Base-by-base conservation (phyloP, 2,797 vertebrate species). In the Etheostoma nigrum region DNA sequence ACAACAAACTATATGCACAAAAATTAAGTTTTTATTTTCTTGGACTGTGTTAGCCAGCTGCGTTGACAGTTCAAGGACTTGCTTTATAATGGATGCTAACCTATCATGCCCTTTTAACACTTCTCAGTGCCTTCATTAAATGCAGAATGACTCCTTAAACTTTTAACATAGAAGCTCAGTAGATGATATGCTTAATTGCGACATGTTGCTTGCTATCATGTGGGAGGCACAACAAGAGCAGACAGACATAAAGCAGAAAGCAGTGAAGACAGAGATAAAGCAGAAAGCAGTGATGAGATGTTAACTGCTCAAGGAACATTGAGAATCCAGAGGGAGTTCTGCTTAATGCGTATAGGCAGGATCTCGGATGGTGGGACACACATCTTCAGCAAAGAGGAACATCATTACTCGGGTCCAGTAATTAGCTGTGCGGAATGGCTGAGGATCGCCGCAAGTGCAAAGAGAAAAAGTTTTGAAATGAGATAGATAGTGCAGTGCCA, bases 401-500 rank as follows among this genome's bases (percentile, higher is more conserved):
- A 91, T 93, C 88, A 94, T 94, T 94, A 92, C 88, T 82, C 61
- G 73, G 81, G 69, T 76, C 79, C 76, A 70, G 88, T 94, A 92
- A 94, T 95, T 94, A 95, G 86, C 84, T 23, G 71, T 74, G 72
- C 68, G 52, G 77, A 89, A 91, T 90, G 86, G 86, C 86, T 51
- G 59, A 88, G 85, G 90, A 92, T 83, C 16, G 86, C 88, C 79
- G 81, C 84, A 84, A 92, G 87, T 89, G 90, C 81, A 83, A 81
- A 80, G 81, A 77, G 82, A 85, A 82, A 86, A 91, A 91, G 83
- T 89, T 92, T 86, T 84, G 82, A 85, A 88, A 90, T 88, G 87
- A 92, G 89, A 94, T 87, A 84, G 91, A 92, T 90, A 78, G 90
- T 84, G 85, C 89, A 88, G 86, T 92, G 90, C 88, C 90, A 91